A percentile compares a stretch with the other conserved stretches of the same genome.
Evolutionary conservation across 2,797 vertebrate genomes (phyloP).

Genomic region (Spondyliosoma cantharus): DNA sequence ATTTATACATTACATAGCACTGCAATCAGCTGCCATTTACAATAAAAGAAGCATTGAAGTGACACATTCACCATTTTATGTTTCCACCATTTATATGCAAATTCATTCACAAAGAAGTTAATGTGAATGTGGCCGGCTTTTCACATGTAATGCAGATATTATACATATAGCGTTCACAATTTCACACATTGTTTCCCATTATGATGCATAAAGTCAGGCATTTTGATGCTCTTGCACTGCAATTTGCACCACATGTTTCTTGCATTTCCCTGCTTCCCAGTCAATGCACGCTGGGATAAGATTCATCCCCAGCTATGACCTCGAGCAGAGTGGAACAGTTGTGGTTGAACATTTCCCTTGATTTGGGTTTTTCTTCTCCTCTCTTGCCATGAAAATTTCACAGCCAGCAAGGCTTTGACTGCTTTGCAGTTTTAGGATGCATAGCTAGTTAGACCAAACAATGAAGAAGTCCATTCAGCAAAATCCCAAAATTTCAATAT

Average conservation of each 20-base stretch:
- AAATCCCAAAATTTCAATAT: neutral
- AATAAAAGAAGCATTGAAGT: neutral
- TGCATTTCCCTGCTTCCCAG: neutral
- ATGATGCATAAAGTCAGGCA: neutral
- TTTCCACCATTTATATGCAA: neutral
- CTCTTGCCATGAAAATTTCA: neutral
- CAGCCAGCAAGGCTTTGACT: neutral
- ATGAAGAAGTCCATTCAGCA: neutral
- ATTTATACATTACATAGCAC: neutral
- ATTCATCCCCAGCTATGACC: neutral
- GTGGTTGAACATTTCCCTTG: neutral
- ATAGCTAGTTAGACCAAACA: neutral
- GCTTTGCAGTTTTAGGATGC: constrained; percentile 2
- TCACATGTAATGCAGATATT: neutral
- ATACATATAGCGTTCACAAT: neutral
- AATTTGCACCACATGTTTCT: neutral
- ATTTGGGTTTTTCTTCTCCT: neutral
- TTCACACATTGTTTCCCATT: neutral
- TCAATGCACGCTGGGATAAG: neutral
- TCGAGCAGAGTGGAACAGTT: neutral
- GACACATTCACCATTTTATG: neutral
- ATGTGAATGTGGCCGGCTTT: neutral
- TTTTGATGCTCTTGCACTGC: neutral
- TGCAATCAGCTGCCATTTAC: neutral
- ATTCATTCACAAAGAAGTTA: no score